These are phyloP conservation scores for Sitta carolinensis DNA, from an alignment of 2,797 vertebrate species.

Conservation along the genomic window DNA sequence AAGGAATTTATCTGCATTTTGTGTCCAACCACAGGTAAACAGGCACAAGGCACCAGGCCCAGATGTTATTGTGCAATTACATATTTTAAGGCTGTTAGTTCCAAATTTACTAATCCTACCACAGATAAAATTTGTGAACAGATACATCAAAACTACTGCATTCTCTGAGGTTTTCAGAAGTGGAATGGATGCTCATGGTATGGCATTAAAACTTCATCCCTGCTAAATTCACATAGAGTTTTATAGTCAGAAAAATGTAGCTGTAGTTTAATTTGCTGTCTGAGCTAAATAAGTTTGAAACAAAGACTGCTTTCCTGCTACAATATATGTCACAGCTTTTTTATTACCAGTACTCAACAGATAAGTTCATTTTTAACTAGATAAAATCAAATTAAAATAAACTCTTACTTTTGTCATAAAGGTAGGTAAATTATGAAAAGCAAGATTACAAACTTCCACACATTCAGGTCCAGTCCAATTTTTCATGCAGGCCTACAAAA, in stretches of 20 bases:
- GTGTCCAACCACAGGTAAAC: constrained; percentile 2
- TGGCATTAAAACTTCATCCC: constrained; percentile 29
- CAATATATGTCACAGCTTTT: constrained; percentile 26
- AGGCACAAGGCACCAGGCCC: background rate
- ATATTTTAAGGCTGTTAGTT: background rate
- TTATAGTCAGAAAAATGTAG: constrained; percentile 37
- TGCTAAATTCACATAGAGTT: constrained; percentile 20
- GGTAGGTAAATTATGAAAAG: constrained; percentile 3
- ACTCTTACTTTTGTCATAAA: constrained; percentile 41
- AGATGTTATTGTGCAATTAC: background rate
- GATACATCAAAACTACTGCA: background rate
- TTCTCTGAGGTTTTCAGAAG: background rate
- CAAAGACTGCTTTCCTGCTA: constrained; percentile 37
- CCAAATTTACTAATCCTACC: background rate
- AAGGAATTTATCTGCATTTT: constrained; percentile 17
- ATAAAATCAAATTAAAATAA: constrained; percentile 33
- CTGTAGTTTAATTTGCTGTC: constrained; percentile 43
- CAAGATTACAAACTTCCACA: constrained; percentile 10
- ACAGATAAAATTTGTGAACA: background rate
- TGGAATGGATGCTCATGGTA: background rate
- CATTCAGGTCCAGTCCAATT: background rate
- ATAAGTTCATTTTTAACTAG: constrained; percentile 42
- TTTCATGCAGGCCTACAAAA: background rate
- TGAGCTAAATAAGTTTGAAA: constrained; percentile 39
- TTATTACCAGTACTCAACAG: constrained; percentile 49